Conservation (phyloP, 2,888 invertebrate species). For the Morpho helenor region DNA sequence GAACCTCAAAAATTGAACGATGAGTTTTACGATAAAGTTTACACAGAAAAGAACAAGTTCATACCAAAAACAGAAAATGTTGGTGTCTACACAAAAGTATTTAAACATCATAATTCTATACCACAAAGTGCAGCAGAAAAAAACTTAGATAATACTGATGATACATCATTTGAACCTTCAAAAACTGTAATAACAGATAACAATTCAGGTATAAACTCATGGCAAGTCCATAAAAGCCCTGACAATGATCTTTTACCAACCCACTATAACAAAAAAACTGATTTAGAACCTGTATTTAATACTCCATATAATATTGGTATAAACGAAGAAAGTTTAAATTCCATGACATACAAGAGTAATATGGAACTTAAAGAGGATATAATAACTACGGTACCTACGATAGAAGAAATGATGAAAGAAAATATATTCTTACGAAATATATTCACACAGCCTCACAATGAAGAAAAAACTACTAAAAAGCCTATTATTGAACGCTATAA, state of each 20-base stretch:
- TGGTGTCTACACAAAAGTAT: slow-evolving; percentile 37
- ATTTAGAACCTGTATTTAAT: slow-evolving; percentile 4
- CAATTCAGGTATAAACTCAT: slow-evolving; percentile 17
- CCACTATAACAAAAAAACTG: background rate
- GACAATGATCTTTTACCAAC: slow-evolving; percentile 12
- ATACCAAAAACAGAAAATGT: slow-evolving; percentile 1
- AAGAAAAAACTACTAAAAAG: slow-evolving; percentile 32
- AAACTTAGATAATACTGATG: slow-evolving; percentile 53
- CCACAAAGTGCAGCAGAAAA: slow-evolving; percentile 51
- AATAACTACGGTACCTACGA: slow-evolving; percentile 31
- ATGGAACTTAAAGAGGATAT: slow-evolving; percentile 24
- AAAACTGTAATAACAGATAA: slow-evolving; percentile 30
- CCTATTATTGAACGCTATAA: slow-evolving; percentile 17
- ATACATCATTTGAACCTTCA: slow-evolving; percentile 42
- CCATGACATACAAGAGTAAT: slow-evolving; percentile 24
- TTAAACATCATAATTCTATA: slow-evolving; percentile 47
- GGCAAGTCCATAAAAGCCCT: slow-evolving; percentile 1
- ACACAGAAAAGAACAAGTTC: background rate
- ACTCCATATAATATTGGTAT: slow-evolving; percentile 22
- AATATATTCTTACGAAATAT: slow-evolving; percentile 64
- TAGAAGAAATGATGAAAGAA: slow-evolving; percentile 45
- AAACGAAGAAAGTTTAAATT: slow-evolving; percentile 31
- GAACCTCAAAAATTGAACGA: background rate
- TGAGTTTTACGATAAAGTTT: slow-evolving; percentile 1
- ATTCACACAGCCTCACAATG: slow-evolving; percentile 37